Evolutionary conservation across 1,140 invertebrate species (phyloP), one percentile per base, ranked within the genome.

Genomic region (Lasioglossum albipes): DNA sequence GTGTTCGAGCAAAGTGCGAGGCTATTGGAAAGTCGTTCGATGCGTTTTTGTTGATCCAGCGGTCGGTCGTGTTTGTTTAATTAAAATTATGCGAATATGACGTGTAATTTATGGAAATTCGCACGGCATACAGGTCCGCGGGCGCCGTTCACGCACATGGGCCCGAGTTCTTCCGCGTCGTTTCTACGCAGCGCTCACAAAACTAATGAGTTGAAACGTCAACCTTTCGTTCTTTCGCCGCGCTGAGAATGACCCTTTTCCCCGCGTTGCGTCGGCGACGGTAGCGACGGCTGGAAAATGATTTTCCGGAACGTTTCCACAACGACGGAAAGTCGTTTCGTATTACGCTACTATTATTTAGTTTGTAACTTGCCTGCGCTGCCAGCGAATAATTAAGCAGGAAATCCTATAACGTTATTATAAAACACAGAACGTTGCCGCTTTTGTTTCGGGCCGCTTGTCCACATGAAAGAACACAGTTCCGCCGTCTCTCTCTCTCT

Each of bases 51-150:
- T 83, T 79, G 80, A 83, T 57, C 69, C 62, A 80, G 73, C 66
- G 65, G 71, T 66, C 18, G 75, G 49, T 20, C 57, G 69, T 84
- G 75, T 82, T 84, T 87, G 82, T 86, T 82, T 86, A 84, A 86
- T 86, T 86, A 86, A 87, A 87, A 87, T 87, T 81, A 86, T 84
- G 85, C 85, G 75, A 86, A 77, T 86, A 84, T 74, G 74, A 78
- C 71, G 73, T 64, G 84, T 68, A 87, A 86, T 87, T 87, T 86
- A 84, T 82, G 78, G 73, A 77, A 67, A 86, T 86, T 86, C 65
- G 61, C 22, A 61, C 54, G 62, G 59, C 42, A 31, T 42, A 42
- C 45, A 16, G 2, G 16, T 27, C 0, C 20, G 27, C 62, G 7
- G 31, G 13, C 31, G 13, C 9, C 4, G 49, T 1, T 0, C 5